Base-by-base conservation (phyloP, 2,888 invertebrate genomes). In the Phoronis australis region DNA sequence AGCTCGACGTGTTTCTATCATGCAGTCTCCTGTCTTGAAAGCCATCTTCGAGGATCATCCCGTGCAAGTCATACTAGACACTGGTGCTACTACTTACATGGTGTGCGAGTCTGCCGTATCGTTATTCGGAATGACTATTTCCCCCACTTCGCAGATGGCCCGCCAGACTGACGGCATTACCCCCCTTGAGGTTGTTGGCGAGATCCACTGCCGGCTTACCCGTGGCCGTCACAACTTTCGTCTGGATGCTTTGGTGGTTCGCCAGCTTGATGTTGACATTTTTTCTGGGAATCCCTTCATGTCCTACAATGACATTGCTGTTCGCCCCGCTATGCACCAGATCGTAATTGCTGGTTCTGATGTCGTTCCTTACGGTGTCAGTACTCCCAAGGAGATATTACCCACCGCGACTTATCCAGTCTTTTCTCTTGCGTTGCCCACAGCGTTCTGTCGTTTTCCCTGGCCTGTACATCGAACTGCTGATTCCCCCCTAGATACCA, bases 131-230 rank as follows among this genome's bases (percentile, higher is more conserved):
- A 3, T 48, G 9, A 37, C 38, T 9, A 44, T 48, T 24, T 37
- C 6, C 15, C 25, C 44, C 9, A 38, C 44, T n/a, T 50, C 50
- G 15, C 40, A 50, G 21, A 15, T 40, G 6, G 50, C 50, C n/a
- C 31, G 35, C 18, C 50, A 46, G 41, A 41, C 50, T 38, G 50
- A 50, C 25, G 45, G 50, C 18, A 21, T 45, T 4, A 50, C 50
- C 31, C 50, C n/a, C 45, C 5, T 27, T 45, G 24, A 48, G 12
- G 48, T 48, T 27, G 37, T 24, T 15, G 48, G 48, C 6, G 48
- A 48, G 21, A 24, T 48, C 9, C 38, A 48, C 39, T 45, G 45
- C 21, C 22, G 26, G 18, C 15, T 45, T 5, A 45, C 48, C 9
- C 21, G 37, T n/a, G 18, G 45, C 22, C 22, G 18, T 20, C 23